Conservation (phyloP, 2,888 invertebrate genomes). For the Falcaria lacertinaria region DNA sequence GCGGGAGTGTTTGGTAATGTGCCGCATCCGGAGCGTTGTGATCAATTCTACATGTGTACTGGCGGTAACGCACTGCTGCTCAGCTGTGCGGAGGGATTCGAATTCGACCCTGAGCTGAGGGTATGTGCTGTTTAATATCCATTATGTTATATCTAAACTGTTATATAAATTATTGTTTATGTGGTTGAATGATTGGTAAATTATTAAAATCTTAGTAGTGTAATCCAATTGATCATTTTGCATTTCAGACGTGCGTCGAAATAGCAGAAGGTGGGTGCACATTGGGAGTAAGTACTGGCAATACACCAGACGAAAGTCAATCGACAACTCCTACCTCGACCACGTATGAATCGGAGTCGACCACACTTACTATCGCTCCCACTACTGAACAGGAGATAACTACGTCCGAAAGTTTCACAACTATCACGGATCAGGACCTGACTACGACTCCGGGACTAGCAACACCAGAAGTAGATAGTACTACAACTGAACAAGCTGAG, state of each 20-base stretch:
- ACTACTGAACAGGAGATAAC: conserved; percentile 3
- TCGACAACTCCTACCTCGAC: not conserved
- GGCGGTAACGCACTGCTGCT: conserved; percentile 20
- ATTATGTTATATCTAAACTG: no score
- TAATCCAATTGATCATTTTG: not conserved
- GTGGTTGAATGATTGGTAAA: no score
- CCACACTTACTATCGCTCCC: not conserved
- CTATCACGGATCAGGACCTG: no score
- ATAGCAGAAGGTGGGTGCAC: conserved; percentile 6
- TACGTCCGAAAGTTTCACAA: not conserved
- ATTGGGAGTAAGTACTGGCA: not conserved
- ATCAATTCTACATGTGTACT: conserved; percentile 30
- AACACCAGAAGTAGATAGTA: no score
- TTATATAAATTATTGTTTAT: no score
- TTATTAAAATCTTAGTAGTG: no score
- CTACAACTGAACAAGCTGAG: no score
- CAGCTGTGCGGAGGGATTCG: conserved; percentile 22
- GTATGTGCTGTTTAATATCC: conserved; percentile 11
- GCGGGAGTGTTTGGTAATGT: conserved; percentile 11
- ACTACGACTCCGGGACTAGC: no score
- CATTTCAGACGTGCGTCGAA: conserved; percentile 1
- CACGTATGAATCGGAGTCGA: not conserved
- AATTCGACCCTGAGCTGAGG: conserved; percentile 16
- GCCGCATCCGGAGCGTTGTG: conserved; percentile 23
- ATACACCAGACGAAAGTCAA: no score